These are phyloP conservation scores for Pantherophis vulpinus DNA, from an alignment of 2,797 vertebrate genomes.

Conservation along the genomic window DNA sequence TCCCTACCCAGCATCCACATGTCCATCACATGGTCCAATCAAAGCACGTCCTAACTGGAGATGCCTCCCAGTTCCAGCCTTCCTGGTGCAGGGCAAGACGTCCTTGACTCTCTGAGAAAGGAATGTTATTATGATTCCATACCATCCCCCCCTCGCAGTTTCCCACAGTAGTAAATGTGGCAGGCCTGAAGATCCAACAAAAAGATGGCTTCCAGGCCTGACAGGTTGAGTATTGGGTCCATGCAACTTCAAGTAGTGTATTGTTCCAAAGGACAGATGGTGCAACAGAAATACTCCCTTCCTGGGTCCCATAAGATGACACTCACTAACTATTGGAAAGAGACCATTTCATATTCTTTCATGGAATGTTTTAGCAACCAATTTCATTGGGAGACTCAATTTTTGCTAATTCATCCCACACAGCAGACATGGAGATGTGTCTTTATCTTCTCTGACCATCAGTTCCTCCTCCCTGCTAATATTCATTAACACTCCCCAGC, in stretches of 20 bases:
- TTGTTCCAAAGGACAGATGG: neutral
- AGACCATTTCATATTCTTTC: neutral
- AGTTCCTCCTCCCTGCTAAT: neutral
- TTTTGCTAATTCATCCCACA: neutral
- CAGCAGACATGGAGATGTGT: neutral
- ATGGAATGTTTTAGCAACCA: neutral
- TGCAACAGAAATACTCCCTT: neutral
- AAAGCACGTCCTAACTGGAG: no score
- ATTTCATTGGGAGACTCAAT: neutral
- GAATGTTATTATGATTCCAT: no score
- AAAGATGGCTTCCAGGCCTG: no score
- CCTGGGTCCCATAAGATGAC: neutral
- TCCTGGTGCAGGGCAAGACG: no score
- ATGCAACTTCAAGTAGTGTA: neutral
- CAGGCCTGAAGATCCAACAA: no score
- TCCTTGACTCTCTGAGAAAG: no score
- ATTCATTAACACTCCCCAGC: neutral
- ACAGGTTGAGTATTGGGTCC: neutral
- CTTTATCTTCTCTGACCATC: neutral
- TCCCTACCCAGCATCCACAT: no score
- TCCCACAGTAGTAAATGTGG: no score
- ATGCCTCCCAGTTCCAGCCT: no score
- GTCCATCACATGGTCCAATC: no score
- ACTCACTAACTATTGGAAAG: neutral
- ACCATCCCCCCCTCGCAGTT: no score